Percentiles rank a stretch among this genome's conserved stretches.
These are phyloP conservation scores for Aurelia sp. DNA, from an alignment of 30 jellyfish, hydroid and myxozoan genomes.

Conservation along the genomic window DNA sequence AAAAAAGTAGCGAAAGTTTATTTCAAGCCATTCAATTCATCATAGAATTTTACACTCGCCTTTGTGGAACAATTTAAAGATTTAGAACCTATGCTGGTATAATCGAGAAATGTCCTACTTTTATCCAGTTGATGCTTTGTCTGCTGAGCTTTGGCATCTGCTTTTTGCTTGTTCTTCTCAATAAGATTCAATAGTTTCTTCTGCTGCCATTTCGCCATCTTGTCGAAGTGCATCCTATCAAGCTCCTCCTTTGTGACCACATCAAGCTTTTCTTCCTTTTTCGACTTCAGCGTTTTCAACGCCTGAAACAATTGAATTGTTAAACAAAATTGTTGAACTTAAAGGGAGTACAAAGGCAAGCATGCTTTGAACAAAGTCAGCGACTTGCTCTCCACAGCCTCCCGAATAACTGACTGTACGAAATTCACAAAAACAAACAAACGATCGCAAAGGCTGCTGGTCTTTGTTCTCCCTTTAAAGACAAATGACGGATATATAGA, in stretches of 20 bases:
- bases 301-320: constrained; percentile 24
- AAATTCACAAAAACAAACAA: too few relatives aligned
- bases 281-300: constrained; percentile 17
- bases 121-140: constrained; percentile 23
- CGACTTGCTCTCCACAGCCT: too few relatives aligned
- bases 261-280: constrained; percentile 15
- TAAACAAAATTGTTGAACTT: too few relatives aligned
- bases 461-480: too few relatives aligned
- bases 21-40: background rate
- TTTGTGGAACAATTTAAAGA: background rate
- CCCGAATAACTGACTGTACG: too few relatives aligned
- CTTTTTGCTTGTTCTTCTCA: constrained; percentile 24
- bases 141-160: constrained; percentile 6
- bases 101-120: background rate
- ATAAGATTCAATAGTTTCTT: constrained; percentile 27
- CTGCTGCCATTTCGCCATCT: constrained; percentile 63
- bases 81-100: background rate
- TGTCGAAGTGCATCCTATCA: constrained; percentile 13
- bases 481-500: too few relatives aligned
- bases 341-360: too few relatives aligned
- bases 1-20: too few relatives aligned
- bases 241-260: constrained; percentile 43
- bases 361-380: too few relatives aligned
- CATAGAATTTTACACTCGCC: background rate
- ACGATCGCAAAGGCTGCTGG: too few relatives aligned